These are phyloP conservation scores for Pachyseris speciosa DNA, from an alignment of 64 coral and sea anemone species.

Conservation along the genomic window DNA sequence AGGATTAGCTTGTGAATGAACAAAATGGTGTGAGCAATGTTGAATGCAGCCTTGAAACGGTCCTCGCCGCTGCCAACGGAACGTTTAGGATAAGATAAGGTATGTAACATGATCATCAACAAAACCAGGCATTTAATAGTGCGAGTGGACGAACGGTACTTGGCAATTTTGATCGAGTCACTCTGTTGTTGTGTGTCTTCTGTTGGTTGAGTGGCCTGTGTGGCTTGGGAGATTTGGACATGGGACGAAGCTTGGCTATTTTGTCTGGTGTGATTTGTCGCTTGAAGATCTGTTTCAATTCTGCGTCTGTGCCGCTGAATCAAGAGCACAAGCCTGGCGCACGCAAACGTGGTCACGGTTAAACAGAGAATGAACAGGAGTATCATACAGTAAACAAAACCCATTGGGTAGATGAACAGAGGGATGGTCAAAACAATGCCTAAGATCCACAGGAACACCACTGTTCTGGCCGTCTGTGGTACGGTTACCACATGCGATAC, in stretches of 20 bases:
- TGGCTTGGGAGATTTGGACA: background rate
- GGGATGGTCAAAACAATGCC: background rate
- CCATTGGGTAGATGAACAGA: background rate
- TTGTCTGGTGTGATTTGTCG: background rate
- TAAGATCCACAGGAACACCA: background rate
- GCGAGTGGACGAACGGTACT: background rate
- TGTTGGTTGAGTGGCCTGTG: background rate
- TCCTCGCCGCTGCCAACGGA: background rate
- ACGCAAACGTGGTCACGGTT: background rate
- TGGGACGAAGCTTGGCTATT: background rate
- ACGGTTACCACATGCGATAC: slow-evolving; percentile 10
- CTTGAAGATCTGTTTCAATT: background rate
- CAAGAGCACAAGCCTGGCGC: background rate
- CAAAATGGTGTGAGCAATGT: slow-evolving; percentile 10
- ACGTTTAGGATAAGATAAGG: background rate
- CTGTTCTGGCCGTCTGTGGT: background rate
- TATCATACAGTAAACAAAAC: slow-evolving; percentile 6
- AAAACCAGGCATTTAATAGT: background rate
- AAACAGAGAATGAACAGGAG: background rate
- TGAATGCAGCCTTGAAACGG: slow-evolving; percentile 18
- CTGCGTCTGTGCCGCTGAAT: background rate
- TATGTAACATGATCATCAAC: background rate
- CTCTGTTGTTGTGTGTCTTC: background rate
- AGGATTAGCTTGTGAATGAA: background rate
- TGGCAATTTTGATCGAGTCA: background rate